A percentile compares a stretch with the other conserved stretches of the same genome.
phyloP scores from a whole-genome alignment of 2,888 invertebrate genomes.

The Aleiodes alternator region DNA sequence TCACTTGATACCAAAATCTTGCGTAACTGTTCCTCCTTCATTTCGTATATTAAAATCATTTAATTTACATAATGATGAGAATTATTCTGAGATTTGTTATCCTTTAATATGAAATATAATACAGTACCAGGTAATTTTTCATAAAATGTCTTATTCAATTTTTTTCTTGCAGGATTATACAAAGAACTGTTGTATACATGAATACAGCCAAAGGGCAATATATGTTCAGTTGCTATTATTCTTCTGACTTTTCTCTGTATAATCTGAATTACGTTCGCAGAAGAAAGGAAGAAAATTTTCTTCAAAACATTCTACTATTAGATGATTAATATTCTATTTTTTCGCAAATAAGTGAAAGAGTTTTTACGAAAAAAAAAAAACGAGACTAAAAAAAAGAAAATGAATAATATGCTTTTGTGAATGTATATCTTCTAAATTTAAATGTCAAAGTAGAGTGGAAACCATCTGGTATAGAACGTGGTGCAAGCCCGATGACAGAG shows the following conservation, averaged over 20 bases:
- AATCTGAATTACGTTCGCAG: not conserved
- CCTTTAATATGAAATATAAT: slow-evolving; percentile 16
- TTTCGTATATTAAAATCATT: not conserved
- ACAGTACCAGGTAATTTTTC: not conserved
- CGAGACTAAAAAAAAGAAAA: not conserved
- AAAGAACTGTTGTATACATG: slow-evolving; percentile 2
- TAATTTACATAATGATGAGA: slow-evolving; percentile 9
- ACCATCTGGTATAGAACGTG: slow-evolving; percentile 1
- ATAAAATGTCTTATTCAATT: not conserved
- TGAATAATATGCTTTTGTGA: slow-evolving; percentile 10
- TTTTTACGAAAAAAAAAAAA: not conserved
- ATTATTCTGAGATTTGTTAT: slow-evolving; percentile 20
- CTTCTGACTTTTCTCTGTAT: not conserved
- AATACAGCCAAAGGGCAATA: slow-evolving; percentile 1
- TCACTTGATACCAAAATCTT: too few relatives aligned
- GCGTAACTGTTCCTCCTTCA: not conserved
- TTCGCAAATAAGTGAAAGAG: not conserved
- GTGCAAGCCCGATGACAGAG: slow-evolving; percentile 11
- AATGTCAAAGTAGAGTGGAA: slow-evolving; percentile 23
- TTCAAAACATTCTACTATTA: too few relatives aligned
- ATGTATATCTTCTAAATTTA: slow-evolving; percentile 23
- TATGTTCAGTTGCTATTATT: not conserved
- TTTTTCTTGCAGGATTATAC: not conserved
- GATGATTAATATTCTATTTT: not conserved
- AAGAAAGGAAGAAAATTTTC: not conserved